phyloP scores from a whole-genome alignment of 2,797 vertebrate species.

The Diplodus puntazzo region DNA sequence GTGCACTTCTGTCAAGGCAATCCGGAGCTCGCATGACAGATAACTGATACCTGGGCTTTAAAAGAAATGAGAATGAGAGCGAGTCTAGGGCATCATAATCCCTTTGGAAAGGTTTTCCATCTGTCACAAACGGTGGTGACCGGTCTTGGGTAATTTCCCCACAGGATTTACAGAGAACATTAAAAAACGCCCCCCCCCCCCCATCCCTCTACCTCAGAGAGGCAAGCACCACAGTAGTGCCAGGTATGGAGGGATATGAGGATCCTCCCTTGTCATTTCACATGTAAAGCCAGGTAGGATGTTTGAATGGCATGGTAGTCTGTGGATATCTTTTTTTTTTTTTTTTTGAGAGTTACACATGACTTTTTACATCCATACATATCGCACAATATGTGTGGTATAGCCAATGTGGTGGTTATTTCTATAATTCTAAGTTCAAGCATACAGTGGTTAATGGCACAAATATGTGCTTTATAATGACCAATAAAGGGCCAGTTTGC shows the following conservation, averaged over 20 bases:
- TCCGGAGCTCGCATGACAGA: constrained; percentile 76
- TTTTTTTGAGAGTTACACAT: constrained; percentile 6
- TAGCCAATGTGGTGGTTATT: too few species aligned
- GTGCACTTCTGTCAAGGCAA: constrained; percentile 76
- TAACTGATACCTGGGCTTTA: constrained; percentile 83
- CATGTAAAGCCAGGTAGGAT: constrained; percentile 22
- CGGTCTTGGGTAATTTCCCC: constrained; percentile 82
- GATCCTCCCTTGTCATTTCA: constrained; percentile 49
- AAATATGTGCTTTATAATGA: too few species aligned
- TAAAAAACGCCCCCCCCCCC: constrained; percentile 70
- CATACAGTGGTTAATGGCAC: too few species aligned
- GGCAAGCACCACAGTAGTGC: constrained; percentile 17
- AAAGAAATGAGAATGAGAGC: constrained; percentile 85
- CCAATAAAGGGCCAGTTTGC: too few species aligned
- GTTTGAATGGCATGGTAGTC: constrained; percentile 23
- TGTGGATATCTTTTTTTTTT: neutral
- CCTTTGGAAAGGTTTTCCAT: constrained; percentile 85
- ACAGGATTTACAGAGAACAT: constrained; percentile 82
- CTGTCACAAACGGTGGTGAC: constrained; percentile 80
- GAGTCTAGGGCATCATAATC: constrained; percentile 82
- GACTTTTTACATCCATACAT: too few species aligned
- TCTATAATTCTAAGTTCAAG: too few species aligned
- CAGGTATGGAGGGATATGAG: constrained; percentile 45
- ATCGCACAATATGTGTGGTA: too few species aligned
- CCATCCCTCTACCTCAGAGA: constrained; percentile 38